Base-by-base conservation (phyloP, 2,797 vertebrate genomes). In the Gorsachius magnificus region DNA sequence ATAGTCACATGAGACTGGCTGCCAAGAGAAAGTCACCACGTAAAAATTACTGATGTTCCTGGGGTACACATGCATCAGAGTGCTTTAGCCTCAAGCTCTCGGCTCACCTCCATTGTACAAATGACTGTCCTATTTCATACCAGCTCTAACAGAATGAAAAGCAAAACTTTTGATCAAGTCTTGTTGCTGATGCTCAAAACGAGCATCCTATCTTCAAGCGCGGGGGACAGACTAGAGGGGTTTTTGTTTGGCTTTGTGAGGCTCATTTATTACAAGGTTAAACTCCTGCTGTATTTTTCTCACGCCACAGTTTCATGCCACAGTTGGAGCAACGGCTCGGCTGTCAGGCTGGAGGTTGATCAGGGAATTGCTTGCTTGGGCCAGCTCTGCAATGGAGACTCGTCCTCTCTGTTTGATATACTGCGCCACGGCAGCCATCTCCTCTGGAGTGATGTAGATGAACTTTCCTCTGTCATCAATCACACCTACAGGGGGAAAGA, bases 381-480 rank as follows among this genome's bases (percentile, higher is more conserved):
- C 99, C 96, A 99, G 98, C 69, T 99, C 99, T 0, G 98, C 90
- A 56, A 99, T 99, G 96, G 99, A 99, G 29, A 99, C 98, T 11
- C 99, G 96, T 35, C 99, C 99, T 84, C 99, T 98, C 97, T 98
- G 98, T 57, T 96, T 98, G 97, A 99, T 99, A 93, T 99, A 99
- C 80, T 97, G 98, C 66, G 99, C 99, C 96, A 99, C 98, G 0
- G 99, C 98, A 10, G 98, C 97, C 98, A 99, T 97, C 96, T 99
- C 99, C 70, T 99, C 98, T 0, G 98, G 98, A 2, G 99, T 99
- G 98, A 99, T 99, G 97, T 98, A 99, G 98, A 99, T 99, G 75
- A 99, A 99, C 98, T 99, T 99, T 21, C 99, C 99, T 95, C 99
- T 97, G 98, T 99, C 99, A 24, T 99, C 99, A 10, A 99, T 99